These are phyloP conservation scores for Falco cherrug DNA, from an alignment of 2,797 vertebrate genomes.

Conservation along the genomic window DNA sequence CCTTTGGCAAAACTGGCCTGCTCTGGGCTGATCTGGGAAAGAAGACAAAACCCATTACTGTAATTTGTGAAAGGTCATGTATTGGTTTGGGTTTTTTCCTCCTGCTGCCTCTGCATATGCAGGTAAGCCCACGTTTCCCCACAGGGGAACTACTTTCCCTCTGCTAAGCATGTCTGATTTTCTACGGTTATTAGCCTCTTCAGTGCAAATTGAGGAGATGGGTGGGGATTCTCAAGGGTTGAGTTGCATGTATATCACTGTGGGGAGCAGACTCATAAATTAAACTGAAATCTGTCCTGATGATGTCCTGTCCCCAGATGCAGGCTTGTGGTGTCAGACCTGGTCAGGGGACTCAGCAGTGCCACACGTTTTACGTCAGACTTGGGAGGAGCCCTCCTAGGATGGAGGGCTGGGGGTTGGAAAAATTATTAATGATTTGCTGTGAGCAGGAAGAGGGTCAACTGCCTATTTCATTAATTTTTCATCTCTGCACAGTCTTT, in stretches of 20 bases:
- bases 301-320: not conserved
- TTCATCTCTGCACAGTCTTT: not conserved
- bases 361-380: not conserved
- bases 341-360: not conserved
- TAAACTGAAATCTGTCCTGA: not conserved
- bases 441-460: not conserved
- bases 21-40: not conserved
- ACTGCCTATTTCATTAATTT: not conserved
- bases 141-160: not conserved
- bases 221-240: not conserved
- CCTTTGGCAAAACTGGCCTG: not conserved
- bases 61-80: not conserved
- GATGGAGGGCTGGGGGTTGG: not conserved
- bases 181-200: not conserved
- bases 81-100: too few relatives aligned
- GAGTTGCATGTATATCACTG: rapidly evolving
- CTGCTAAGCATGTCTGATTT: not conserved
- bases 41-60: rapidly evolving
- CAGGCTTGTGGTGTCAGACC: not conserved
- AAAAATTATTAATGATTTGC: not conserved
- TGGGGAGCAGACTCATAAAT: not conserved
- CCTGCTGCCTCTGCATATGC: not conserved
- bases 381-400: not conserved
- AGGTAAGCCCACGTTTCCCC: not conserved
- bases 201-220: not conserved